phyloP scores from a whole-genome alignment of 2,888 invertebrate species.

The Philereme transversata region DNA sequence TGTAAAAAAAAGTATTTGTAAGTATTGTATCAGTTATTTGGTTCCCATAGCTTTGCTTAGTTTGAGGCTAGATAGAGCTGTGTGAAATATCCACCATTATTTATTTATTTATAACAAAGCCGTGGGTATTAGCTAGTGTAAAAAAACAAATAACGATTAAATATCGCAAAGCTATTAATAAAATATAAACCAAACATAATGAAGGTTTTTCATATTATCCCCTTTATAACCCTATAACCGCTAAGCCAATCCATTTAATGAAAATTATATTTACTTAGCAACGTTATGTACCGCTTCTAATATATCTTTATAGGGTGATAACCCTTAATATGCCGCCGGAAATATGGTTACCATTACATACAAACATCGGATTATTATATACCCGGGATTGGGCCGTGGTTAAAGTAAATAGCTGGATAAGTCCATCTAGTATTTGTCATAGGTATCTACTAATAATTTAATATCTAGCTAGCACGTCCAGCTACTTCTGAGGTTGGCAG shows the following conservation, averaged over 20 bases:
- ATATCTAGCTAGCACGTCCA: no score
- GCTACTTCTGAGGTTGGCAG: no score
- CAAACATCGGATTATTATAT: constrained; percentile 65
- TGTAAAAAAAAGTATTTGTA: no score
- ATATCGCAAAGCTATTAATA: constrained; percentile 11
- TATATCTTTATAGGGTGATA: constrained; percentile 73
- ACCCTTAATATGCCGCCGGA: constrained; percentile 68
- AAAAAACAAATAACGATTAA: background rate
- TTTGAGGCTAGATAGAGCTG: no score
- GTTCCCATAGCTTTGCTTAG: no score
- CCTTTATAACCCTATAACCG: constrained; percentile 32
- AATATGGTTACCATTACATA: constrained; percentile 71
- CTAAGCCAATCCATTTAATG: constrained; percentile 59
- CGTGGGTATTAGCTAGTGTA: no score
- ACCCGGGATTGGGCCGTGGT: constrained; percentile 15
- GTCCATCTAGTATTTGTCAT: background rate
- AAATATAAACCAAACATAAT: constrained; percentile 3
- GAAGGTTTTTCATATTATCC: constrained; percentile 30
- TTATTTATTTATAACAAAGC: no score
- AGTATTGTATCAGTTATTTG: no score
- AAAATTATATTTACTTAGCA: constrained; percentile 70
- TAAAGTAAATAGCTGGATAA: background rate
- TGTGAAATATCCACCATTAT: no score
- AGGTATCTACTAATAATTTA: no score
- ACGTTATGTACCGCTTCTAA: constrained; percentile 57